A percentile compares a stretch with the other conserved stretches of the same genome.
Conservation (phyloP, 2,888 invertebrate species). For the Epinotia bilunana region DNA sequence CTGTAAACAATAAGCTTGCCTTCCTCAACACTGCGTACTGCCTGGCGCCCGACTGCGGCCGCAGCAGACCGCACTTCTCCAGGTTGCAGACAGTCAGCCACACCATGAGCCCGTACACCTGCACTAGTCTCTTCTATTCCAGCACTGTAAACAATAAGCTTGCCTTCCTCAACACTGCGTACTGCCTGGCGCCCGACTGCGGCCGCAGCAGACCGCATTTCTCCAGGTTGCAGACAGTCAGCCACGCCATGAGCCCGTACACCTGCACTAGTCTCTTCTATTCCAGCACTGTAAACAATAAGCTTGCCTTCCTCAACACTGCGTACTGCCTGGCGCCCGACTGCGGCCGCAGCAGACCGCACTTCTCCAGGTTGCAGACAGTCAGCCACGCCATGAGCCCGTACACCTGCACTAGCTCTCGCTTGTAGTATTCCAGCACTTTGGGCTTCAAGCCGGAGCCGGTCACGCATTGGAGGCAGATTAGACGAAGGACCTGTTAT, state of each 20-base stretch:
- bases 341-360: constrained; percentile 91
- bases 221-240: constrained; percentile 93
- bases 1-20: constrained; percentile 51
- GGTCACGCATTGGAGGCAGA: constrained; percentile 96
- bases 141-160: constrained; percentile 76
- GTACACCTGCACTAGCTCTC: constrained; percentile 89
- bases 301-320: constrained; percentile 88
- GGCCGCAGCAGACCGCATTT: constrained; percentile 91
- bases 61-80: constrained; percentile 54
- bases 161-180: constrained; percentile 90
- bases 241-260: constrained; percentile 93
- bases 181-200: constrained; percentile 89
- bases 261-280: constrained; percentile 87
- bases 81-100: too few species aligned
- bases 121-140: constrained; percentile 85
- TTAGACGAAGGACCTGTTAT: constrained; percentile 89
- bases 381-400: constrained; percentile 93
- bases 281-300: constrained; percentile 82
- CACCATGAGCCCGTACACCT: too few species aligned
- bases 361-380: constrained; percentile 93
- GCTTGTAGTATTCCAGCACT: constrained; percentile 87
- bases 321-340: constrained; percentile 89
- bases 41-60: not conserved
- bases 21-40: not conserved
- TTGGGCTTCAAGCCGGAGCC: constrained; percentile 97